These are phyloP conservation scores for Sylvicola cinctus DNA, from an alignment of 2,888 invertebrate genomes.

Conservation along the genomic window DNA sequence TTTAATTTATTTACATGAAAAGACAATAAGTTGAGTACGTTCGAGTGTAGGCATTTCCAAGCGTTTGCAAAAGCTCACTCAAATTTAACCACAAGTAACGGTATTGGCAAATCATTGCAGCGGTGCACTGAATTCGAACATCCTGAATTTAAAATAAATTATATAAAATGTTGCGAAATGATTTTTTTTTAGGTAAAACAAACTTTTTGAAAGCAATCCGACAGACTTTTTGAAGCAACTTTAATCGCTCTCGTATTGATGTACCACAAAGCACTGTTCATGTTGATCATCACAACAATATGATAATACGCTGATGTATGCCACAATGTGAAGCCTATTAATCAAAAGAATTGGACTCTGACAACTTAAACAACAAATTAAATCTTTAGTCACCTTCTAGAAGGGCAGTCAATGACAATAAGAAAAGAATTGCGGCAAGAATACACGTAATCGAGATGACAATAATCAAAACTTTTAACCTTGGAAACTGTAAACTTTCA, in stretches of 20 bases:
- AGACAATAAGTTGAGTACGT: slow-evolving; percentile 45
- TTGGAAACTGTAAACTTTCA: slow-evolving; percentile 37
- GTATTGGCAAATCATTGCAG: slow-evolving; percentile 36
- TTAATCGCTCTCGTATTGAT: slow-evolving; percentile 46
- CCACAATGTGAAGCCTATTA: slow-evolving; percentile 33
- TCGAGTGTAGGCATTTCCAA: slow-evolving; percentile 44
- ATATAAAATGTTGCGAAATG: no score
- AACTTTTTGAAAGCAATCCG: slow-evolving; percentile 30
- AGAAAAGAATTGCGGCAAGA: slow-evolving; percentile 34
- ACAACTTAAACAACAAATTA: no score
- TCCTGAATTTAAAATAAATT: slow-evolving; percentile 26
- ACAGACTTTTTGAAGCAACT: slow-evolving; percentile 35
- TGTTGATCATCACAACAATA: slow-evolving; percentile 48
- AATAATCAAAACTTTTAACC: slow-evolving; percentile 35
- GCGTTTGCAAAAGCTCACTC: slow-evolving; percentile 39
- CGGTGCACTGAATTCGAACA: slow-evolving; percentile 31
- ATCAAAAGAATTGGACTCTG: no score
- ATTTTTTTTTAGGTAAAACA: neutral
- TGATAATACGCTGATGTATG: slow-evolving; percentile 36
- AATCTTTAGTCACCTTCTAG: no score
- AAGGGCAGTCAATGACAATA: slow-evolving; percentile 35
- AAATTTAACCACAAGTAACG: slow-evolving; percentile 41
- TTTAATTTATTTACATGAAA: slow-evolving; percentile 34
- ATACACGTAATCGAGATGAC: slow-evolving; percentile 40
- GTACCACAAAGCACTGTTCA: slow-evolving; percentile 51